phyloP scores from a whole-genome alignment of 2,797 vertebrate species.

The Chiloscyllium punctatum region DNA sequence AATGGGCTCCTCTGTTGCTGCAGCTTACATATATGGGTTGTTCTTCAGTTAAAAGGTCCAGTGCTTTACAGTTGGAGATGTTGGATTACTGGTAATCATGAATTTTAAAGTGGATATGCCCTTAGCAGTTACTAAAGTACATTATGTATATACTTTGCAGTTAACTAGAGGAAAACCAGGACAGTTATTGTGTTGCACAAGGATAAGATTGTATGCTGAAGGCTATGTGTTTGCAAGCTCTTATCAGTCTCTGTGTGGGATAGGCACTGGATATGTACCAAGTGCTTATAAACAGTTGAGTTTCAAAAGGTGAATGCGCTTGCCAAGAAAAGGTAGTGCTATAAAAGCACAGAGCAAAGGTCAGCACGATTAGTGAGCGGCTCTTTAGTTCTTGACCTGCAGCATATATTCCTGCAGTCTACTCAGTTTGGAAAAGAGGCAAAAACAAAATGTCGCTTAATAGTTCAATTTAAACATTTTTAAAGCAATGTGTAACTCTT shows the following conservation, averaged over 20 bases:
- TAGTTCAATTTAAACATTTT: not conserved
- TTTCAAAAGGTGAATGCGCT: not conserved
- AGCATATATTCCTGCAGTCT: not conserved
- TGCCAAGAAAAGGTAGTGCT: slow-evolving; percentile 29
- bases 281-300: not conserved
- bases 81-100: not conserved
- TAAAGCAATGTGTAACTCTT: not conserved
- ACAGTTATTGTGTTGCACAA: not conserved
- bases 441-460: too few species aligned
- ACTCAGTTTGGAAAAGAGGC: not conserved
- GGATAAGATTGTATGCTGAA: slow-evolving; percentile 17
- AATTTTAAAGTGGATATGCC: not conserved
- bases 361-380: slow-evolving; percentile 15
- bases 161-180: not conserved
- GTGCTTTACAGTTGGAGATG: not conserved
- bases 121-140: not conserved
- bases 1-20: too few species aligned
- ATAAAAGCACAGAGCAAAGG: slow-evolving; percentile 24
- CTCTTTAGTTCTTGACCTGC: not conserved
- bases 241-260: slow-evolving; percentile 8
- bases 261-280: not conserved
- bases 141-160: not conserved
- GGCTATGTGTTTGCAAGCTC: not conserved
- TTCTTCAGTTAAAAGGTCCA: not conserved
- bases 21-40: not conserved